Conservation (phyloP, 37 sponge, comb jelly and placozoan genomes). For the Cliona cf. orientalis region DNA sequence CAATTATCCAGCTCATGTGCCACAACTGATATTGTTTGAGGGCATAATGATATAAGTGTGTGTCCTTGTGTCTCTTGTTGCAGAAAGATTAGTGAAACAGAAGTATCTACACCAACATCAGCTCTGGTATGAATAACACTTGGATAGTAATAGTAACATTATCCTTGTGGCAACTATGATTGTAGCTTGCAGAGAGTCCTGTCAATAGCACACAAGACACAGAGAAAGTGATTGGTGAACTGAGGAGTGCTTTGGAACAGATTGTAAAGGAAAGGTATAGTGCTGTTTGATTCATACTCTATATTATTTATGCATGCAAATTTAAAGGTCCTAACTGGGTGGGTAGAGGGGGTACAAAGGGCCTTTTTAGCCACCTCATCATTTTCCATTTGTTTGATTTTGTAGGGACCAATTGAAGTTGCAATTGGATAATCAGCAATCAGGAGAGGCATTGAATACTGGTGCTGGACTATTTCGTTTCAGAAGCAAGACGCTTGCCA, state of each 20-base stretch:
- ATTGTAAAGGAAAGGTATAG: slow-evolving; percentile 50
- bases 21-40: not conserved
- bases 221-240: slow-evolving; percentile 17
- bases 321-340: too few relatives aligned
- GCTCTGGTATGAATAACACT: too few relatives aligned
- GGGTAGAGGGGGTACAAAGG: not conserved
- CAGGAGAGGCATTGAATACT: slow-evolving; percentile 3
- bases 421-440: slow-evolving; percentile 11
- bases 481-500: too few relatives aligned
- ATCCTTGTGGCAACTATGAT: too few relatives aligned
- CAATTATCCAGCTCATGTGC: not conserved
- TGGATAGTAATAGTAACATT: too few relatives aligned
- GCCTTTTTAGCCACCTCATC: not conserved
- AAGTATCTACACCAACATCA: too few relatives aligned
- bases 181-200: too few relatives aligned
- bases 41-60: not conserved
- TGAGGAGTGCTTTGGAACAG: slow-evolving; percentile 1
- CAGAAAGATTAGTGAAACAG: too few relatives aligned
- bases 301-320: too few relatives aligned
- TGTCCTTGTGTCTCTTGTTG: not conserved
- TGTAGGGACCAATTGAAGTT: slow-evolving; percentile 28
- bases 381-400: not conserved
- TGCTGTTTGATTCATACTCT: too few relatives aligned
- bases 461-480: too few relatives aligned
- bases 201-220: too few relatives aligned